Evolutionary conservation across 2,113 vertebrate genomes (phyloP).

Genomic region (Chelonoidis abingdonii): DNA sequence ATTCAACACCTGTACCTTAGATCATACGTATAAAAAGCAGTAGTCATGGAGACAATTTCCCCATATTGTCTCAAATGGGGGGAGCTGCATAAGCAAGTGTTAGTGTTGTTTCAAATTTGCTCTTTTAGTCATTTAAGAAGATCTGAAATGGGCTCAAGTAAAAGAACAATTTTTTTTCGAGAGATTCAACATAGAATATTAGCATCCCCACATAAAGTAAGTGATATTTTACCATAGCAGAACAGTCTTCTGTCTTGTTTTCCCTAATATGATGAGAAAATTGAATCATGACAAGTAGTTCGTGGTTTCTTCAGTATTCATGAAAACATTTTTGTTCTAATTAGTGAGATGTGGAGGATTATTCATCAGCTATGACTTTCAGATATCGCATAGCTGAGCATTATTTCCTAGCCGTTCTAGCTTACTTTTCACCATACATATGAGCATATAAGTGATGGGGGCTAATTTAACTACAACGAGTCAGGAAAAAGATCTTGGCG

Average conservation of each 20-base stretch:
- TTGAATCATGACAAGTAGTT: background rate
- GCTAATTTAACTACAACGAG: too few relatives aligned
- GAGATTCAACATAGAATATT: background rate
- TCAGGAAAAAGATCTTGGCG: too few relatives aligned
- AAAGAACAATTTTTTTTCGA: background rate
- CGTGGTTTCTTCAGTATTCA: background rate
- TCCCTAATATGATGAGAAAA: background rate
- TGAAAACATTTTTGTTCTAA: fast-evolving
- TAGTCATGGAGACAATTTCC: background rate
- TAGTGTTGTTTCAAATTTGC: background rate
- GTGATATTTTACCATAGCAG: background rate
- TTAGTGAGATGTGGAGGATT: background rate
- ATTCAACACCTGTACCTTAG: background rate
- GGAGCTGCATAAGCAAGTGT: background rate
- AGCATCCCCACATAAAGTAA: background rate
- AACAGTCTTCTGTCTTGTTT: background rate
- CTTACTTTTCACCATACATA: fast-evolving
- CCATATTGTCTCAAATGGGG: background rate
- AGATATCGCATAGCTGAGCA: fast-evolving
- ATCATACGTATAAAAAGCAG: background rate
- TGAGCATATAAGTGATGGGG: background rate
- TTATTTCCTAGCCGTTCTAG: background rate
- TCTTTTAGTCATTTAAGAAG: background rate
- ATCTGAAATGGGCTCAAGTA: background rate
- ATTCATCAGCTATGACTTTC: background rate